Percentiles rank a stretch among this genome's conserved stretches.
Evolutionary conservation across 2,888 invertebrate species (phyloP).

Genomic region (Euzetes globulus): DNA sequence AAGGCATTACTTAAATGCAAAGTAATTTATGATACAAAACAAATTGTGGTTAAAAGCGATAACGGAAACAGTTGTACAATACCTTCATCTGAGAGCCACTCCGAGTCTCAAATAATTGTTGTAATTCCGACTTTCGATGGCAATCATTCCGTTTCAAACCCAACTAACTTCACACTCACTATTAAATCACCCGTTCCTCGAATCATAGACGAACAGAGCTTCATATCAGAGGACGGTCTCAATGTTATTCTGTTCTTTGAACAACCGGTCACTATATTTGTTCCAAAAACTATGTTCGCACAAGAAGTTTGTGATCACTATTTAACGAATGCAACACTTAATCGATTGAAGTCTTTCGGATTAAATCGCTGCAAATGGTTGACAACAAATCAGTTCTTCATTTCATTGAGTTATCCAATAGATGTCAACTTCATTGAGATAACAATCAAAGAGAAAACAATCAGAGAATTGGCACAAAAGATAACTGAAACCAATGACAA

Average conservation of each 20-base stretch:
- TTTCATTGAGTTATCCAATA: neutral
- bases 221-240: conserved; percentile 6
- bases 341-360: neutral
- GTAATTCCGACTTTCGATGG: conserved; percentile 6
- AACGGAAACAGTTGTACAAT: neutral
- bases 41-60: neutral
- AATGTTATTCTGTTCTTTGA: neutral
- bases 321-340: neutral
- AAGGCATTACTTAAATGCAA: neutral
- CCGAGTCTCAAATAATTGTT: neutral
- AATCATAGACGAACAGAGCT: neutral
- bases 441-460: neutral
- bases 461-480: neutral
- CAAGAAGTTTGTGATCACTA: neutral
- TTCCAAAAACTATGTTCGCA: neutral
- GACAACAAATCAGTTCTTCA: neutral
- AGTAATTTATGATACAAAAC: neutral
- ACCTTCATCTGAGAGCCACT: neutral
- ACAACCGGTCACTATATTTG: neutral
- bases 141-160: neutral
- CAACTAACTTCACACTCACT: neutral
- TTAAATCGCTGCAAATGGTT: neutral
- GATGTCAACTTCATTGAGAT: neutral
- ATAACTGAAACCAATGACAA: neutral
- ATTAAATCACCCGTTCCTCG: neutral